Base-by-base conservation (phyloP, 1,140 invertebrate species). In the Drosophila asahinai region DNA sequence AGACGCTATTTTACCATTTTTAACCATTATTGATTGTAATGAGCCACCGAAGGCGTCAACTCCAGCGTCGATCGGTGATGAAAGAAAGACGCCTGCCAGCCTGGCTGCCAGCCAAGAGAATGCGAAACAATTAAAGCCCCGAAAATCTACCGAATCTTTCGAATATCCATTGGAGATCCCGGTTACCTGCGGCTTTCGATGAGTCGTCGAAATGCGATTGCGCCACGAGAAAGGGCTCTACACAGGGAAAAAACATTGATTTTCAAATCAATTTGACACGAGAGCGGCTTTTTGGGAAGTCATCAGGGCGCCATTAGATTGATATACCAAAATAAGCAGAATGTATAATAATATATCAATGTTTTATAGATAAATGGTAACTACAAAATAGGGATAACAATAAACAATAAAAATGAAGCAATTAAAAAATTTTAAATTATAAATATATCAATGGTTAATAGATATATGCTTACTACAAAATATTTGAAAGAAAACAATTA, bases 11-110 rank as follows among this genome's bases (percentile, higher is more conserved):
- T 49, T 27, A 65, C 49, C 30, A 54, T 67, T 66, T 36, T n/a
- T 47, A 55, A 38, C 42, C 66, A 74, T 75, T 77, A 90, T 90
- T 84, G 81, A 90, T 90, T 90, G 86, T 90, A 90, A 90, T 90
- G 86, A 90, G 86, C 86, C 86, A 90, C 81, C 86, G 86, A 90
- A 90, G 86, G 86, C 86, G 86, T 90, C 86, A 90, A 82, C 79
- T 70, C 60, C 86, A 65, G 42, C 83, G 74, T 83, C 84, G 51
- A 57, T 49, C 67, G 52, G 19, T 59, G 43, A 58, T 60, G 77
- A 76, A 77, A 74, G 73, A 77, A 78, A 78, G 43, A 64, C 43
- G 70, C 65, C 51, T 57, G 48, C 48, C 66, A 27, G 33, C 33
- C 33, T 33, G 33, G 8, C 33, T 33, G 8, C 9, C 33, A 33